phyloP scores from a whole-genome alignment of 2,113 vertebrate species.

The Fulica atra region DNA sequence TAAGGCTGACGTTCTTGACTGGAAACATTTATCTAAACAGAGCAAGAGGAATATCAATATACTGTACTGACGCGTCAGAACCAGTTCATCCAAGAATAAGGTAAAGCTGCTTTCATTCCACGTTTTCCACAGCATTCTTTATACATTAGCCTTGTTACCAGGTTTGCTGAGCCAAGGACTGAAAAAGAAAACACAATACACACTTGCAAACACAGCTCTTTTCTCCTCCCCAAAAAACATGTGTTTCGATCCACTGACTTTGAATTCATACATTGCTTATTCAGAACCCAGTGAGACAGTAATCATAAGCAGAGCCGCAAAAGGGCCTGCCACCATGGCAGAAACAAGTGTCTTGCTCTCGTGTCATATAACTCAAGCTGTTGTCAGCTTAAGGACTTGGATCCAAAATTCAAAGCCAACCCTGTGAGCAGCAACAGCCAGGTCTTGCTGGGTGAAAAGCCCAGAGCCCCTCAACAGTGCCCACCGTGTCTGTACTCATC shows the following conservation, averaged over 20 bases:
- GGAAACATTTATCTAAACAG: neutral
- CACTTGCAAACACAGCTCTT: neutral
- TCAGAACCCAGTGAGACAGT: neutral
- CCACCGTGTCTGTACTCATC: accelerated
- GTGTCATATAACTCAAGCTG: neutral
- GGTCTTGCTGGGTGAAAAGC: neutral
- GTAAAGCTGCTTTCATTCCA: slow-evolving; percentile 27
- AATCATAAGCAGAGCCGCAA: neutral
- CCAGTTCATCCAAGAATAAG: slow-evolving; percentile 9
- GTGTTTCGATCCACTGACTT: neutral
- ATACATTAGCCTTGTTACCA: neutral
- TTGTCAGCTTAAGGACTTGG: neutral
- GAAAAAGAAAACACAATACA: neutral
- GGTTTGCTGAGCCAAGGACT: neutral
- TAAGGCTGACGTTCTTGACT: neutral
- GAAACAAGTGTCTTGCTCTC: neutral
- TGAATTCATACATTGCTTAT: neutral
- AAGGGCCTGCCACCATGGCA: neutral
- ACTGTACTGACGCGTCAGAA: neutral
- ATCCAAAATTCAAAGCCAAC: neutral
- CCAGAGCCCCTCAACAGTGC: neutral
- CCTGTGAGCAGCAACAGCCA: neutral
- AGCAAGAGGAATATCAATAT: neutral
- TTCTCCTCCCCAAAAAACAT: neutral
- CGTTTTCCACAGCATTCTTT: neutral